phyloP scores from a whole-genome alignment of 2,888 invertebrate species.

The Deilephila elpenor region DNA sequence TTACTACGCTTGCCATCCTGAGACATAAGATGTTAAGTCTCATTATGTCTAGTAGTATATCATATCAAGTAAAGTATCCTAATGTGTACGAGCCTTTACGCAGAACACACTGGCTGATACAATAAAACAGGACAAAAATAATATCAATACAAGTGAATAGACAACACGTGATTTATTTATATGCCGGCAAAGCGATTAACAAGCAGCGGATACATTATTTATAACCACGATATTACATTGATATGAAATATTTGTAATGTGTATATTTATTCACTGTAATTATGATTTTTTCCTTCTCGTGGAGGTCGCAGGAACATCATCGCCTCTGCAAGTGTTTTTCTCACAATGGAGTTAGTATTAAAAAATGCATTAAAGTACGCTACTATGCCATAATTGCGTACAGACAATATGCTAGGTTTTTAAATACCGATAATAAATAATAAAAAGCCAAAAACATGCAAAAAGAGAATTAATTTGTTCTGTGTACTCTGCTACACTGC shows the following conservation, averaged over 20 bases:
- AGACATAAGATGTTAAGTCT: too few relatives aligned
- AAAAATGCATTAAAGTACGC: not conserved
- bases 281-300: conserved; percentile 7
- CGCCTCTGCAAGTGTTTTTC: not conserved
- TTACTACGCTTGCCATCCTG: too few relatives aligned
- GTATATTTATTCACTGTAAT: conserved; percentile 3
- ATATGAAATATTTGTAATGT: conserved; percentile 16
- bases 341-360: not conserved
- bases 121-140: not conserved
- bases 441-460: too few relatives aligned
- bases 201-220: conserved; percentile 18
- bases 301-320: not conserved
- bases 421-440: too few relatives aligned
- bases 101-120: too few relatives aligned
- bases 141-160: not conserved
- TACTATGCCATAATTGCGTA: too few relatives aligned
- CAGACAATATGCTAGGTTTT: too few relatives aligned
- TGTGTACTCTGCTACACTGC: too few relatives aligned
- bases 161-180: conserved; percentile 22
- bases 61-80: not conserved
- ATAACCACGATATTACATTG: conserved; percentile 2
- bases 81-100: too few relatives aligned
- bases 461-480: too few relatives aligned
- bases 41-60: too few relatives aligned
- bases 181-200: conserved; percentile 1